Percentiles rank a stretch among this genome's conserved stretches.
phyloP scores from a whole-genome alignment of 2,888 invertebrate species.

The Latheticus oryzae region DNA sequence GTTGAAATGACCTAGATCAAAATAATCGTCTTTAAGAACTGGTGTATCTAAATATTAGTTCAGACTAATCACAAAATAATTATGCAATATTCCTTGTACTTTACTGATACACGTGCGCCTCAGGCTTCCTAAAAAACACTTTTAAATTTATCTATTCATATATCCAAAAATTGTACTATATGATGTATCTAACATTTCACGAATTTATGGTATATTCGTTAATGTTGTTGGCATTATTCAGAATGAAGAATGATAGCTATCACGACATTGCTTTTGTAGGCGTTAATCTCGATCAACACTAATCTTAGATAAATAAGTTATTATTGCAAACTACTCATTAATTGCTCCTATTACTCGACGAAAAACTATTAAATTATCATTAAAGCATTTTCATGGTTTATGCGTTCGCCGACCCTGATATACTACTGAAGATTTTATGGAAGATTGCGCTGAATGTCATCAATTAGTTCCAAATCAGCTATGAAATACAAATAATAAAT shows the following conservation, averaged over 20 bases:
- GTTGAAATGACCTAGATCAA: conserved; percentile 41
- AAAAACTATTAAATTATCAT: no score
- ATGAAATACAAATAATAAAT: no score
- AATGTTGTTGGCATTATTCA: conserved; percentile 24
- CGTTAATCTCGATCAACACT: conserved; percentile 21
- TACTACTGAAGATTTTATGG: no score
- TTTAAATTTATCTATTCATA: no score
- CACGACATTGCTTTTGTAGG: conserved; percentile 10
- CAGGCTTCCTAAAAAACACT: conserved; percentile 17
- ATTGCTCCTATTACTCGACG: conserved; percentile 6
- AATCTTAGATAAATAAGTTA: no score
- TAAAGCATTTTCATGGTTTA: no score
- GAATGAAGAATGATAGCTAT: conserved; percentile 6
- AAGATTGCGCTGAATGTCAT: no score
- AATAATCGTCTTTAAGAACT: conserved; percentile 41
- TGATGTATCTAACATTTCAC: conserved; percentile 32
- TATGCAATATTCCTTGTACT: conserved; percentile 15
- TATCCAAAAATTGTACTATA: conserved; percentile 24
- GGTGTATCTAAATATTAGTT: conserved; percentile 41
- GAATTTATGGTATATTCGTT: conserved; percentile 22
- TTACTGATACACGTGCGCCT: conserved; percentile 26
- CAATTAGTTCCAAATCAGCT: no score
- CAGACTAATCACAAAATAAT: conserved; percentile 28
- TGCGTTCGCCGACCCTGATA: no score
- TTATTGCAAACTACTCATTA: conserved; percentile 9